Percentiles rank a stretch among this genome's conserved stretches.
Evolutionary conservation across 2,888 invertebrate genomes (phyloP).

Genomic region (Macroteleia sp.): DNA sequence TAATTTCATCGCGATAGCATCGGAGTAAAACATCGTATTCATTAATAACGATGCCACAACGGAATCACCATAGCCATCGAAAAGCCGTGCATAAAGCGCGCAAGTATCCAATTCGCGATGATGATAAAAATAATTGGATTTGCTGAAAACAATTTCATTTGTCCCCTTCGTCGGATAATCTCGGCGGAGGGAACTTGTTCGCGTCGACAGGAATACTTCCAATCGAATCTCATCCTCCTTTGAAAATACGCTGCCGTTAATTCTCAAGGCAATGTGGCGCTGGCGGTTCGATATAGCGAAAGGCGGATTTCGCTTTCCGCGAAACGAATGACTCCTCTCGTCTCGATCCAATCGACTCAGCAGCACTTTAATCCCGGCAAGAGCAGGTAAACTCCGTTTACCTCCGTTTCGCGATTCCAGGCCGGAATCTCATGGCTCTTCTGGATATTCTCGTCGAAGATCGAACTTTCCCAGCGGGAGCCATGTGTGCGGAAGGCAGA

Average conservation of each 20-base stretch:
- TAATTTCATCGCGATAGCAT: slow-evolving; percentile 1
- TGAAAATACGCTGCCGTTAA: slow-evolving; percentile 60
- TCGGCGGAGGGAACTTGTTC: slow-evolving; percentile 54
- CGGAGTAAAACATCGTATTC: slow-evolving; percentile 17
- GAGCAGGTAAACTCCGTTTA: slow-evolving; percentile 62
- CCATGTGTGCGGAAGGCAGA: slow-evolving; percentile 81
- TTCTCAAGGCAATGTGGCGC: slow-evolving; percentile 56
- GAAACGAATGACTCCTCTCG: slow-evolving; percentile 60
- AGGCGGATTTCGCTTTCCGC: slow-evolving; percentile 56
- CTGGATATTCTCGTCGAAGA: slow-evolving; percentile 68
- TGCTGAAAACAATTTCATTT: slow-evolving; percentile 60
- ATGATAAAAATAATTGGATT: slow-evolving; percentile 61
- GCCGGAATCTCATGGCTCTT: slow-evolving; percentile 41
- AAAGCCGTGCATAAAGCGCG: slow-evolving; percentile 33
- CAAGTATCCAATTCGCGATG: slow-evolving; percentile 40
- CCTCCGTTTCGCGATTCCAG: slow-evolving; percentile 49
- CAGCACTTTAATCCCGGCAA: slow-evolving; percentile 63
- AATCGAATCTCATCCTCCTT: slow-evolving; percentile 60
- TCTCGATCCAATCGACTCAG: slow-evolving; percentile 61
- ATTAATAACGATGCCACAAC: slow-evolving; percentile 18
- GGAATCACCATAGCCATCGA: slow-evolving; percentile 6
- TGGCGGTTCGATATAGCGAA: slow-evolving; percentile 46
- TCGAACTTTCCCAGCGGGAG: slow-evolving; percentile 71
- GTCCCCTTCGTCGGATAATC: slow-evolving; percentile 51
- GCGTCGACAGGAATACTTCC: slow-evolving; percentile 59